Conservation (phyloP, 2,888 invertebrate genomes). For the Chaitophorus viminalis region DNA sequence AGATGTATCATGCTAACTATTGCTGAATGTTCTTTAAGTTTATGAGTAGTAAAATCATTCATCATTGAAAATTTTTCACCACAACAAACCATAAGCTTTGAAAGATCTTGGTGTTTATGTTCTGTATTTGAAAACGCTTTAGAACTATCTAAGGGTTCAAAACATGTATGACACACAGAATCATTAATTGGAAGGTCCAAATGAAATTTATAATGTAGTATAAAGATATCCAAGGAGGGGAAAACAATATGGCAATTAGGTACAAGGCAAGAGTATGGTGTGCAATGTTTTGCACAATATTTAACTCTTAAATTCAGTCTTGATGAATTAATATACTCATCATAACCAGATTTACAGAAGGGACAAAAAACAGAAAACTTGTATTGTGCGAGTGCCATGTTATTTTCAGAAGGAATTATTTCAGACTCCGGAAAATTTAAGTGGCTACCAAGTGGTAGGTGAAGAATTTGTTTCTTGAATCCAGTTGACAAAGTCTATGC, state of each 20-base stretch:
- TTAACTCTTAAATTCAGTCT: neutral
- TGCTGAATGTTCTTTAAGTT: neutral
- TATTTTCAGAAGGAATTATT: too few species aligned
- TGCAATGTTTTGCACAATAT: neutral
- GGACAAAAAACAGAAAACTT: too few species aligned
- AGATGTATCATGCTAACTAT: neutral
- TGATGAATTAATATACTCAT: too few species aligned
- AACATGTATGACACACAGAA: conserved; percentile 8
- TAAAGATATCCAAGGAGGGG: neutral
- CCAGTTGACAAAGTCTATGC: too few species aligned
- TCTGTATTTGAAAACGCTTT: neutral
- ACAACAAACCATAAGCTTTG: neutral
- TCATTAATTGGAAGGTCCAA: neutral
- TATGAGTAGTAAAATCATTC: neutral
- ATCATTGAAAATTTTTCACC: neutral
- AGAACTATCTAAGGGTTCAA: neutral
- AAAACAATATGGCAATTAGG: neutral
- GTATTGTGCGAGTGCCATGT: too few species aligned
- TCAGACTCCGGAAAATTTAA: too few species aligned
- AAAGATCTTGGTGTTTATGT: neutral
- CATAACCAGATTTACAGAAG: too few species aligned
- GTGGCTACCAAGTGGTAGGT: too few species aligned
- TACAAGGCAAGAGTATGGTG: neutral
- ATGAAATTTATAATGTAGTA: conserved; percentile 22
- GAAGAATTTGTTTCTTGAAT: too few species aligned